These are phyloP conservation scores for Camarhynchus parvulus DNA, from an alignment of 2,113 vertebrate species.

Conservation along the genomic window DNA sequence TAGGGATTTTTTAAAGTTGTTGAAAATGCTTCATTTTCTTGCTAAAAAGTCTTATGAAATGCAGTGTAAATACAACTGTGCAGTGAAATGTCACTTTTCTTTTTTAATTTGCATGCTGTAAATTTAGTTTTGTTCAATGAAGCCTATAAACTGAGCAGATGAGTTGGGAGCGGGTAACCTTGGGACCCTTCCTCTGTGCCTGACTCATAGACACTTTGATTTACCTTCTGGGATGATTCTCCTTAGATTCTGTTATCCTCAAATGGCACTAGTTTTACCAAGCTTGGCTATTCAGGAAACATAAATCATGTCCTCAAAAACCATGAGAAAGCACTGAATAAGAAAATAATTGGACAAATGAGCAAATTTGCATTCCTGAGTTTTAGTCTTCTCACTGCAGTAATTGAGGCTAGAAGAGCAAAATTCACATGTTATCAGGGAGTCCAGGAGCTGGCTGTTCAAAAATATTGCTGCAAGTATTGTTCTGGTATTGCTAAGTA, in stretches of 20 bases:
- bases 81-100: background rate
- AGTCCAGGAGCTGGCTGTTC: background rate
- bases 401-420: background rate
- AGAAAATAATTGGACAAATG: background rate
- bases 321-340: background rate
- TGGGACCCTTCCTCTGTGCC: background rate
- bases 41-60: background rate
- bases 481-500: background rate
- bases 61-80: background rate
- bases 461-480: background rate
- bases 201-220: background rate
- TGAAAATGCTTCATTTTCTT: background rate
- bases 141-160: background rate
- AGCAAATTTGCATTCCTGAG: background rate
- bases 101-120: background rate
- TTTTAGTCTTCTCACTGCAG: background rate
- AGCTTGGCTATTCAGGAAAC: background rate
- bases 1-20: background rate
- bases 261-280: background rate
- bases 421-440: background rate
- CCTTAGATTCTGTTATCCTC: background rate
- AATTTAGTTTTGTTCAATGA: background rate
- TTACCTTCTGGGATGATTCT: background rate
- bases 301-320: background rate
- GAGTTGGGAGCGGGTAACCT: background rate